Percentiles rank a stretch among this genome's conserved stretches.
These are phyloP conservation scores for Proteles cristata DNA, from an alignment of 2,113 vertebrate species.

Conservation along the genomic window DNA sequence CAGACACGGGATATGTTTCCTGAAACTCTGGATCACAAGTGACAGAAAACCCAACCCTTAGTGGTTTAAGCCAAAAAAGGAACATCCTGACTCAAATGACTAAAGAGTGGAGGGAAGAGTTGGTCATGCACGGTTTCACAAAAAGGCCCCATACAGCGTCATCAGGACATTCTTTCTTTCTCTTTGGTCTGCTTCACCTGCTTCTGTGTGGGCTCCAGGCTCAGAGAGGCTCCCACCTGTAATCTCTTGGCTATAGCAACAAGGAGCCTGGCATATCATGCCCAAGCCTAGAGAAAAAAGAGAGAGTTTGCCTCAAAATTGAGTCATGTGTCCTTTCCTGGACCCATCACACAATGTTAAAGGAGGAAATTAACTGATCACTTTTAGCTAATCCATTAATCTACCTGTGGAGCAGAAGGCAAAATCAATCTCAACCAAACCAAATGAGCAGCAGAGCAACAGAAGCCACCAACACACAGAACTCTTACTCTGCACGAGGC, in stretches of 20 bases:
- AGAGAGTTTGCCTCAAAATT: not conserved
- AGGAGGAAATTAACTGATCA: not conserved
- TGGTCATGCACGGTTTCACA: not conserved
- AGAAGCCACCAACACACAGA: not conserved
- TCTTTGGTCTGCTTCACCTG: not conserved
- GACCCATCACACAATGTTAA: not conserved
- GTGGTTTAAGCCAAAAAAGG: not conserved
- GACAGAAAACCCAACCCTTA: not conserved
- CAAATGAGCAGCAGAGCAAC: not conserved
- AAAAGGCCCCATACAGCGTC: not conserved
- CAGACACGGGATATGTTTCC: not conserved
- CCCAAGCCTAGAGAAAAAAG: not conserved
- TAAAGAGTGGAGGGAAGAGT: not conserved
- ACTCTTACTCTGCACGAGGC: not conserved
- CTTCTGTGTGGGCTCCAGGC: not conserved
- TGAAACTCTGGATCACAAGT: not conserved
- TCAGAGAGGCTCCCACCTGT: not conserved
- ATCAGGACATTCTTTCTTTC: not conserved
- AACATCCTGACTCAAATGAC: not conserved
- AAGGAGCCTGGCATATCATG: not conserved
- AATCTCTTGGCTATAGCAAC: not conserved
- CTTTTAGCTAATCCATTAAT: not conserved
- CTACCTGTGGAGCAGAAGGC: not conserved
- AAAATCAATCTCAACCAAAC: not conserved
- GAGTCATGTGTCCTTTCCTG: not conserved